Base-by-base conservation (phyloP, 2,888 invertebrate genomes). In the Acronicta psi region DNA sequence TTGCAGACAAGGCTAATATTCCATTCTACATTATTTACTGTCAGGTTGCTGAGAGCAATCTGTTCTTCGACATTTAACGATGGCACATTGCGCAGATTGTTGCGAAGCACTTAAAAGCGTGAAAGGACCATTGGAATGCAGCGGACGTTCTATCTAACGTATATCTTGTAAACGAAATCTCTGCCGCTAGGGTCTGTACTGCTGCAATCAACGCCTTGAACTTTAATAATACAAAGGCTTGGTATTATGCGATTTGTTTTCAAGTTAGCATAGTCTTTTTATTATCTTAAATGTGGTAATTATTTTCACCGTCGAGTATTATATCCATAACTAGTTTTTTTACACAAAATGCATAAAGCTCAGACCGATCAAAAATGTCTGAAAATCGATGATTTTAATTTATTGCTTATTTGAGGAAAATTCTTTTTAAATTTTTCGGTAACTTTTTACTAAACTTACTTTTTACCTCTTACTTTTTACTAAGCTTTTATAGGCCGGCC, bases 111-210 rank as follows among this genome's bases (percentile, higher is more conserved):
- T 85, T 81, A 80, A 72, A 79, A 82, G 82, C 83, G 85, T 87
- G 91, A 89, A 89, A 86, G 89, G 89, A 85, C 77, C 73, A 69
- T 83, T 75, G 90, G 90, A 88, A 90, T 90, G 88, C 85, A 80
- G 73, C 76, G 73, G 81, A 82, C 79, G 84, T 71, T 77, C 76
- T 73, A 71, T 61, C 40, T 45, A 64, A 59, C 47, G 55, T 75
- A 58, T 63, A 54, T 67, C 62, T 59, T 57, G 34, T 40, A 49
- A 62, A 63, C 49, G 62, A 46, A 77, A 65, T 69, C 69, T 68
- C 47, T 55, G 54, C 43, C 44, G 29, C 46, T 62, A 46, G 37
- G 51, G 14, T 59, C 7, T 34, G n/a, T 34, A 7, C 34, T n/a
- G 29, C 29, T 11, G 29, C 29, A 31, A 14, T 53, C 36, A n/a